Conservation (phyloP, 2,888 invertebrate species). For the Oligia latruncula region DNA sequence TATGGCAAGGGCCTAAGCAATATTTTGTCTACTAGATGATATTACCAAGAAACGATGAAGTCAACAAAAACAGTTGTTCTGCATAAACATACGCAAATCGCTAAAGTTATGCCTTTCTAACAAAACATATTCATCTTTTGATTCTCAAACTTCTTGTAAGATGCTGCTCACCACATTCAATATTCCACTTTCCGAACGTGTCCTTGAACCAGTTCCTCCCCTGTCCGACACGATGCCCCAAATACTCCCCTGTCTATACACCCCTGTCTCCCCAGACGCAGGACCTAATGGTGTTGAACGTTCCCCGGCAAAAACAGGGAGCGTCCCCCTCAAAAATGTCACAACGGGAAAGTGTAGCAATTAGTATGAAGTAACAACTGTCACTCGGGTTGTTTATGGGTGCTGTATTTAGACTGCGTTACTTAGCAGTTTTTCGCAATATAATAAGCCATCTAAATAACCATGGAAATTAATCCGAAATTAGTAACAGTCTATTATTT, state of each 20-base stretch:
- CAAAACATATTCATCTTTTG: neutral
- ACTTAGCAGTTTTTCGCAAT: neutral
- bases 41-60: neutral
- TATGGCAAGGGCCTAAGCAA: neutral
- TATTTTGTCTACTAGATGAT: neutral
- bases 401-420: neutral
- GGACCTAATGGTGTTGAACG: slow-evolving; percentile 60
- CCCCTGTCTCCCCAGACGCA: slow-evolving; percentile 45
- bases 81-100: neutral
- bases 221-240: slow-evolving; percentile 56
- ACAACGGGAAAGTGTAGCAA: slow-evolving; percentile 40
- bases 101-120: neutral
- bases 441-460: neutral
- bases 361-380: slow-evolving; percentile 41
- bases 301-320: slow-evolving; percentile 36
- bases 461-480: neutral
- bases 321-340: slow-evolving; percentile 50
- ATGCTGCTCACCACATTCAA: slow-evolving; percentile 30
- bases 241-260: slow-evolving; percentile 51
- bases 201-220: slow-evolving; percentile 62
- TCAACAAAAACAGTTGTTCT: neutral
- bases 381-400: slow-evolving; percentile 7
- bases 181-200: slow-evolving; percentile 45
- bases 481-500: too few species aligned
- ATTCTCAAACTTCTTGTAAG: slow-evolving; percentile 12